Conservation (phyloP, 1,140 invertebrate genomes). For the Panagrolaimus sp. region DNA sequence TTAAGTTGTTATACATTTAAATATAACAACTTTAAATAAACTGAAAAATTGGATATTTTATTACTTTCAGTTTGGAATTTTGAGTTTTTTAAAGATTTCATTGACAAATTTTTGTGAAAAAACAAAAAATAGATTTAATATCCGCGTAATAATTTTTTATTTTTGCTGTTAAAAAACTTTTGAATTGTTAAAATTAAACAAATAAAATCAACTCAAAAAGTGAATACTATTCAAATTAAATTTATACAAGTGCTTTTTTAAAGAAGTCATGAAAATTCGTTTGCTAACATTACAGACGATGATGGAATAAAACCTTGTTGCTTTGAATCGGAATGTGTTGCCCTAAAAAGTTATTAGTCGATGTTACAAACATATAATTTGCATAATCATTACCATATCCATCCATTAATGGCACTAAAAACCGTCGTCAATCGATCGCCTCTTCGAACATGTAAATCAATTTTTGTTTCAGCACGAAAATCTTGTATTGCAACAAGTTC, state of each 20-base stretch:
- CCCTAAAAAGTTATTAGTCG: neutral
- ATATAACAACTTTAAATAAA: too few relatives aligned
- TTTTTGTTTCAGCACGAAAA: conserved; percentile 5
- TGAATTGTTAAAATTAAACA: too few relatives aligned
- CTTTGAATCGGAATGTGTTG: neutral
- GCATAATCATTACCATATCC: neutral
- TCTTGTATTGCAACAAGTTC: neutral
- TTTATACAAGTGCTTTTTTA: neutral
- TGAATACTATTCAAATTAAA: conserved; percentile 6
- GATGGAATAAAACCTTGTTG: neutral
- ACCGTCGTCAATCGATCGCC: conserved; percentile 7
- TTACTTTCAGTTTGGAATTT: too few relatives aligned
- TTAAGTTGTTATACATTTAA: too few relatives aligned
- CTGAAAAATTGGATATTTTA: too few relatives aligned
- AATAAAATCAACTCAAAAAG: too few relatives aligned
- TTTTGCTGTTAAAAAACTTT: too few relatives aligned
- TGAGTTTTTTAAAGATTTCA: too few relatives aligned
- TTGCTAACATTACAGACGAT: conserved; percentile 5
- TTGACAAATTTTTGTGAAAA: too few relatives aligned
- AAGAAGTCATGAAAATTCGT: conserved; percentile 9
- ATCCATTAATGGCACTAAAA: conserved; percentile 14
- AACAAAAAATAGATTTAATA: too few relatives aligned
- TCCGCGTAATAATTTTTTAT: too few relatives aligned
- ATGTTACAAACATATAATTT: too few relatives aligned
- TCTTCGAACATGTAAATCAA: conserved; percentile 1